Evolutionary conservation across 2,888 invertebrate species (phyloP).

Genomic region (Dasysyrphus albostriatus): DNA sequence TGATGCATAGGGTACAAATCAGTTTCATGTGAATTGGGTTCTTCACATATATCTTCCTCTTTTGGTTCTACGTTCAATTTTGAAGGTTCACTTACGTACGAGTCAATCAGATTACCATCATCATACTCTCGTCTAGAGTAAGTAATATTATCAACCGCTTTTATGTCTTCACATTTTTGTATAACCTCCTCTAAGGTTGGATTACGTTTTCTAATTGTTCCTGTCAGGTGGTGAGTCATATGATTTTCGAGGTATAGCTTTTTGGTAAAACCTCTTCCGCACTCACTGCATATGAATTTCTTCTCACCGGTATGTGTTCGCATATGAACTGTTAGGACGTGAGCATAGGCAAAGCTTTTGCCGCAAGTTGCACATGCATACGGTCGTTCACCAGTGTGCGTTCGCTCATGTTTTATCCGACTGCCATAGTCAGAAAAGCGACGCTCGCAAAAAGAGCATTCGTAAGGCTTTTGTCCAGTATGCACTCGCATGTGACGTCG

Average conservation of each 20-base stretch:
- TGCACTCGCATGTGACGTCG: conserved; percentile 83
- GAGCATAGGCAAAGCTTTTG: conserved; percentile 83
- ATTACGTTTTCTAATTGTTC: conserved; percentile 36
- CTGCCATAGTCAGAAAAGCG: conserved; percentile 84
- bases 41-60: conserved; percentile 49
- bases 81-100: conserved; percentile 7
- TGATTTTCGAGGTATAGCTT: conserved; percentile 81
- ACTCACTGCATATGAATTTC: conserved; percentile 81
- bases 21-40: conserved; percentile 22
- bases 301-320: conserved; percentile 83
- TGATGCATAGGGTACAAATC: conserved; percentile 28
- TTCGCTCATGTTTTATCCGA: conserved; percentile 83
- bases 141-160: conserved; percentile 16
- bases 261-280: conserved; percentile 83
- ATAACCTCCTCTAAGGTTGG: conserved; percentile 43
- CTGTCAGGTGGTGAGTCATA: conserved; percentile 78
- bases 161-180: conserved; percentile 25
- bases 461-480: conserved; percentile 83
- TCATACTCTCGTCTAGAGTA: conserved; percentile 61
- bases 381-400: conserved; percentile 83
- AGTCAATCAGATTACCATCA: conserved; percentile 24
- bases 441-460: conserved; percentile 82
- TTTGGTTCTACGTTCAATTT: conserved; percentile 49
- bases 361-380: conserved; percentile 81
- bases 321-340: conserved; percentile 82